These are phyloP conservation scores for Megaceryle alcyon DNA, from an alignment of 2,797 vertebrate species.

Conservation along the genomic window DNA sequence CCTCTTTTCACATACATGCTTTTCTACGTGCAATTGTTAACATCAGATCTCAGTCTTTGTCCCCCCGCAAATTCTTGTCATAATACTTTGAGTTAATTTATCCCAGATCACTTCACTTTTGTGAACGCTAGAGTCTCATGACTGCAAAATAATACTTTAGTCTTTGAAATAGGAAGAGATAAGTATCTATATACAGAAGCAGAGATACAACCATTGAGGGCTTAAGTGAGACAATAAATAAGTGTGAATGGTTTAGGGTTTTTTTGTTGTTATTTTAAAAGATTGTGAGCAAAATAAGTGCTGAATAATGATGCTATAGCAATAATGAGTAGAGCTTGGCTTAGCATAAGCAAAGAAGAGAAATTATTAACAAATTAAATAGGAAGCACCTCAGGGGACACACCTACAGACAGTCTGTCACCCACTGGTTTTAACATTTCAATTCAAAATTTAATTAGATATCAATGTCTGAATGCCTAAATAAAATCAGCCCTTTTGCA, in stretches of 20 bases:
- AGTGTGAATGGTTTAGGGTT: neutral
- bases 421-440: slow-evolving; percentile 64
- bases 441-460: slow-evolving; percentile 74
- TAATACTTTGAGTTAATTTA: neutral
- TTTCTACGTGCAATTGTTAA: neutral
- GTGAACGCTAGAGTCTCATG: neutral
- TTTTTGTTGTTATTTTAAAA: neutral
- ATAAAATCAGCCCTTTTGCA: slow-evolving; percentile 49
- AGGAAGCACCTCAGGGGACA: slow-evolving; percentile 70
- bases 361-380: slow-evolving; percentile 53
- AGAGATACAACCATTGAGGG: neutral
- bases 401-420: slow-evolving; percentile 77
- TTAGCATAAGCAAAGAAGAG: slow-evolving; percentile 31
- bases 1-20: neutral
- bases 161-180: neutral
- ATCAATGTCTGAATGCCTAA: slow-evolving; percentile 47
- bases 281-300: neutral
- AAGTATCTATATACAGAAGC: neutral
- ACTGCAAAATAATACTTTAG: neutral
- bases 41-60: neutral
- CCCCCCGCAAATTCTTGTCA: neutral
- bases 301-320: neutral
- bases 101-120: neutral
- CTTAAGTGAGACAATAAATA: neutral
- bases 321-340: neutral